phyloP scores from a whole-genome alignment of 2,888 invertebrate species.

The Mylabris sibirica region DNA sequence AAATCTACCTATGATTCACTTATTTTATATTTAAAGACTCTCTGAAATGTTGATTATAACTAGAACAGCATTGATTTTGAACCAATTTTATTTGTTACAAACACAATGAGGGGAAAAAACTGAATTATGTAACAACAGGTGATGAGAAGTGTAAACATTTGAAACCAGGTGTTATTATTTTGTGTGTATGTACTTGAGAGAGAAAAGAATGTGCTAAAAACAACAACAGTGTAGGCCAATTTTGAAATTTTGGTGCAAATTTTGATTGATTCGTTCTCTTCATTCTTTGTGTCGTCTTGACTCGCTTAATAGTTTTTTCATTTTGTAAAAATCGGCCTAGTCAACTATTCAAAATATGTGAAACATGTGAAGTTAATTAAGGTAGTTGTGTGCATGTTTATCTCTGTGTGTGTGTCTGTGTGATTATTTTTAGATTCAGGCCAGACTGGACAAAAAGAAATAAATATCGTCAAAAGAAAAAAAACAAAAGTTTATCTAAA shows the following conservation, averaged over 20 bases:
- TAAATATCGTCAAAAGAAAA: constrained; percentile 6
- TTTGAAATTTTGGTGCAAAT: constrained; percentile 12
- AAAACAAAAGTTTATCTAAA: constrained; percentile 1
- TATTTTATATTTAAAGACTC: too few species aligned
- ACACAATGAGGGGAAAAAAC: too few species aligned
- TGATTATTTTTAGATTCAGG: constrained; percentile 34
- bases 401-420: too few species aligned
- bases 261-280: background rate
- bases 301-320: too few species aligned
- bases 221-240: too few species aligned
- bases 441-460: constrained; percentile 19
- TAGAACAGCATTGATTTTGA: too few species aligned
- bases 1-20: too few species aligned
- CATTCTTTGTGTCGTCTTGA: too few species aligned
- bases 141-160: too few species aligned
- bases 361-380: constrained; percentile 39
- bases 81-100: background rate
- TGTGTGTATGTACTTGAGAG: background rate
- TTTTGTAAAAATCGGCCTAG: background rate
- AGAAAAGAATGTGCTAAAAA: background rate
- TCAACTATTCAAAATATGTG: constrained; percentile 24
- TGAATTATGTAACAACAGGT: too few species aligned
- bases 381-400: constrained; percentile 28
- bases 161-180: background rate
- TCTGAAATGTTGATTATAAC: too few species aligned